Evolutionary conservation across 2,113 vertebrate genomes (phyloP).

Genomic region (Myrmecobius fasciatus): DNA sequence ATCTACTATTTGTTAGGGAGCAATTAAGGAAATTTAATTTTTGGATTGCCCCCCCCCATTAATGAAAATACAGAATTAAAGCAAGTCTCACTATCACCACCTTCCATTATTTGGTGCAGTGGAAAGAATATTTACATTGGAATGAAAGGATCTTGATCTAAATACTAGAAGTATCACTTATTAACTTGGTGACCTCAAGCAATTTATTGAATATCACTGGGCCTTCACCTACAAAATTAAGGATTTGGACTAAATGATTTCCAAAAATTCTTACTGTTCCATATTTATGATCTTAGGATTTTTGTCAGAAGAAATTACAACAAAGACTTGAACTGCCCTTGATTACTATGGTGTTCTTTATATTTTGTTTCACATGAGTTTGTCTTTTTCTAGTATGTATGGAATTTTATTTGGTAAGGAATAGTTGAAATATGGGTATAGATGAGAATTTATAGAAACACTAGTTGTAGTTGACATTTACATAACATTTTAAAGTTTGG

Average conservation of each 20-base stretch:
- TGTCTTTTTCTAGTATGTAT: background rate
- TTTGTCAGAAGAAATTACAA: background rate
- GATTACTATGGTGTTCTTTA: background rate
- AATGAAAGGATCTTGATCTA: too few relatives aligned
- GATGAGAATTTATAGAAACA: background rate
- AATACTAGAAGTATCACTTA: background rate
- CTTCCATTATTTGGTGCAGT: too few relatives aligned
- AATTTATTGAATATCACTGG: background rate
- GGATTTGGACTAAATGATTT: background rate
- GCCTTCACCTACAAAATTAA: background rate
- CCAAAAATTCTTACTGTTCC: background rate
- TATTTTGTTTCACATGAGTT: background rate
- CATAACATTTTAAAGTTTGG: background rate
- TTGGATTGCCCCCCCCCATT: background rate
- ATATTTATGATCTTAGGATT: background rate
- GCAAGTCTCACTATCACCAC: too few relatives aligned
- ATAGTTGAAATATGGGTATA: background rate
- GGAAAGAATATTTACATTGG: too few relatives aligned
- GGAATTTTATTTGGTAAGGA: background rate
- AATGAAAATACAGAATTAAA: background rate
- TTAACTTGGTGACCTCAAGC: background rate
- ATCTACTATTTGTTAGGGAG: background rate
- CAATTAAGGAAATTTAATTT: background rate
- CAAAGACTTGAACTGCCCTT: background rate
- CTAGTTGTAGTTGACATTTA: background rate